These are phyloP conservation scores for Cydia fagiglandana DNA, from an alignment of 1,140 invertebrate genomes.

Conservation along the genomic window DNA sequence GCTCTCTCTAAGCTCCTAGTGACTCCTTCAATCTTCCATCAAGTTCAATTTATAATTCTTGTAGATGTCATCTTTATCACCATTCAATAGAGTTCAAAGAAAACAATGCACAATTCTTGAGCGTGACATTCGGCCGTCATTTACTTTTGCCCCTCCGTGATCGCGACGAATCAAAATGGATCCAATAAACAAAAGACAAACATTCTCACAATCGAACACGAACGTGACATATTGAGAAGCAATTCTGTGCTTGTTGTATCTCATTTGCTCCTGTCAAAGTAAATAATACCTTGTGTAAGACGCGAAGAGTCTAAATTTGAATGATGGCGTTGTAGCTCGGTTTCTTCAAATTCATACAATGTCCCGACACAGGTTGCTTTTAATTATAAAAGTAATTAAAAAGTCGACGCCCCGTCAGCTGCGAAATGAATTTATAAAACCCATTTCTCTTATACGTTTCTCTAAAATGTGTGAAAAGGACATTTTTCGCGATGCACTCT, in stretches of 20 bases:
- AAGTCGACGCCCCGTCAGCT: conserved; percentile 36
- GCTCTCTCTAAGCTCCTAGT: too few relatives aligned
- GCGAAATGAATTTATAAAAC: conserved; percentile 5
- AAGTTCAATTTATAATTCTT: neutral
- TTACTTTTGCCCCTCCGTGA: neutral
- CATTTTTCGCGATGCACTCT: neutral
- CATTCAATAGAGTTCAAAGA: too few relatives aligned
- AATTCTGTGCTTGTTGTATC: neutral
- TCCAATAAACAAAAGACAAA: conserved; percentile 28
- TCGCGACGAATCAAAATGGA: neutral
- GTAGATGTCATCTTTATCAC: too few relatives aligned
- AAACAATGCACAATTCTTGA: too few relatives aligned
- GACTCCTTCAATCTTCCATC: neutral
- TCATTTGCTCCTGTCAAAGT: neutral
- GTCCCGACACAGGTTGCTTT: conserved; percentile 46
- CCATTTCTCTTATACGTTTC: neutral
- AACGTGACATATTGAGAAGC: conserved; percentile 20
- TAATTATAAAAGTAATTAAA: conserved; percentile 65
- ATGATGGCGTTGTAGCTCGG: neutral
- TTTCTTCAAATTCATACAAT: conserved; percentile 36
- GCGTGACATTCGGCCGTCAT: neutral
- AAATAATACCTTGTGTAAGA: neutral
- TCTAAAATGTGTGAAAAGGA: neutral
- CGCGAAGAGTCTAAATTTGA: neutral
- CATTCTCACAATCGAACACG: conserved; percentile 26